Evolutionary conservation across 2,113 vertebrate species (phyloP).

Genomic region (Calidris pugnax): DNA sequence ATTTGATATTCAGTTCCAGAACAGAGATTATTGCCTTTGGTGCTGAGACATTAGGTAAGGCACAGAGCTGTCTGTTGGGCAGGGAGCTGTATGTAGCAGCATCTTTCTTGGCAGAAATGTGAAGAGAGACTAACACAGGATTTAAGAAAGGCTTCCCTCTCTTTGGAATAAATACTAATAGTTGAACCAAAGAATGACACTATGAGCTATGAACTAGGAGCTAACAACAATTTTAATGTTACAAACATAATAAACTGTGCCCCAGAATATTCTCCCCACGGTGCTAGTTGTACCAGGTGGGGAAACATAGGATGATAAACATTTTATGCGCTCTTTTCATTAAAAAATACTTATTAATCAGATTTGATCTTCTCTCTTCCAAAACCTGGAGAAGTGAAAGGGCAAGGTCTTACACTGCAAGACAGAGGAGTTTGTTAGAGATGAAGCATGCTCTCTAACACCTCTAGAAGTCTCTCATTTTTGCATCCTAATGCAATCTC

Average conservation of each 20-base stretch:
- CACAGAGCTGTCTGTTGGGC: background rate
- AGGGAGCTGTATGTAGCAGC: background rate
- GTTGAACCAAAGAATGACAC: background rate
- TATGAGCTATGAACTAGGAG: background rate
- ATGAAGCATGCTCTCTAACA: background rate
- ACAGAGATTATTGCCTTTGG: background rate
- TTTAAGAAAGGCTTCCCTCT: background rate
- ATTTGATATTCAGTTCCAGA: background rate
- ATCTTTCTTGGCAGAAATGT: background rate
- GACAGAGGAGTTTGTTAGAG: background rate
- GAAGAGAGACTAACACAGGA: background rate
- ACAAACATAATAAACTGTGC: background rate
- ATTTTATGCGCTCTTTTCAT: background rate
- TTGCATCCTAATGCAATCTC: background rate
- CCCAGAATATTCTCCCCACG: background rate
- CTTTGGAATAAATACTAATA: background rate
- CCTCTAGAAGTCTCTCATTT: background rate
- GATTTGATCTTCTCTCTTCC: background rate
- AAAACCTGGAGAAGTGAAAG: background rate
- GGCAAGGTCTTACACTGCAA: background rate
- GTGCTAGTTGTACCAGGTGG: background rate
- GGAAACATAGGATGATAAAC: background rate
- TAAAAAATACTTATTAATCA: background rate
- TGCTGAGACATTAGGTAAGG: background rate
- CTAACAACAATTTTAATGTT: background rate